Evolutionary conservation across 2,888 invertebrate genomes (phyloP).

Genomic region (Stenotaenia linearis): DNA sequence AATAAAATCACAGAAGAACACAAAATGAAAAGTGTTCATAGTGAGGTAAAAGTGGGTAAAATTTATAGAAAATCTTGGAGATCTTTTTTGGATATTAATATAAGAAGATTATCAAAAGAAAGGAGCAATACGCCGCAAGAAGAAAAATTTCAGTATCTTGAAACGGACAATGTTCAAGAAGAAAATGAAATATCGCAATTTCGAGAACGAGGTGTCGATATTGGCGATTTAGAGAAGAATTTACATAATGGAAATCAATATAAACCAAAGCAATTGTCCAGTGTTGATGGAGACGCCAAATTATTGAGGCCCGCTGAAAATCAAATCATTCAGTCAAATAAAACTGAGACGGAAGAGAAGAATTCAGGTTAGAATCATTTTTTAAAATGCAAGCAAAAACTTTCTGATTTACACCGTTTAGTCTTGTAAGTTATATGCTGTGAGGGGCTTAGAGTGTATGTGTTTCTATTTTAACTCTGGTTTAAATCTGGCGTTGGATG

Average conservation of each 20-base stretch:
- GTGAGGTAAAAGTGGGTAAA: not conserved
- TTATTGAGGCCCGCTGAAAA: not conserved
- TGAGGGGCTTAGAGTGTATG: not conserved
- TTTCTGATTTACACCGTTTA: not conserved
- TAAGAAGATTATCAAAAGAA: not conserved
- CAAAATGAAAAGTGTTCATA: not conserved
- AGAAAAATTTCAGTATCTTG: not conserved
- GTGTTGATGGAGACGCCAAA: not conserved
- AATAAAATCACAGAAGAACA: not conserved
- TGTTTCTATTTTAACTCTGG: conserved; percentile 9
- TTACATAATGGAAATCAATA: not conserved
- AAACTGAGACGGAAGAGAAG: not conserved
- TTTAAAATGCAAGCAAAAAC: not conserved
- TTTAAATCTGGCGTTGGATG: not conserved
- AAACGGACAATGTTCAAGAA: not conserved
- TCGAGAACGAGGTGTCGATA: not conserved
- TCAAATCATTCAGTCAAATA: not conserved
- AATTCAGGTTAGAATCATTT: not conserved
- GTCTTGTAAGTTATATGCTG: not conserved
- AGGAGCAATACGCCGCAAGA: not conserved
- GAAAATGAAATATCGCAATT: not conserved
- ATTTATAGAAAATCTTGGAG: not conserved
- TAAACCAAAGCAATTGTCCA: not conserved
- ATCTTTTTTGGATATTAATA: not conserved
- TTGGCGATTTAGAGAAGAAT: not conserved